These are phyloP conservation scores for Dipodomys ordii DNA, from an alignment of 2,113 vertebrate species.

Conservation along the genomic window DNA sequence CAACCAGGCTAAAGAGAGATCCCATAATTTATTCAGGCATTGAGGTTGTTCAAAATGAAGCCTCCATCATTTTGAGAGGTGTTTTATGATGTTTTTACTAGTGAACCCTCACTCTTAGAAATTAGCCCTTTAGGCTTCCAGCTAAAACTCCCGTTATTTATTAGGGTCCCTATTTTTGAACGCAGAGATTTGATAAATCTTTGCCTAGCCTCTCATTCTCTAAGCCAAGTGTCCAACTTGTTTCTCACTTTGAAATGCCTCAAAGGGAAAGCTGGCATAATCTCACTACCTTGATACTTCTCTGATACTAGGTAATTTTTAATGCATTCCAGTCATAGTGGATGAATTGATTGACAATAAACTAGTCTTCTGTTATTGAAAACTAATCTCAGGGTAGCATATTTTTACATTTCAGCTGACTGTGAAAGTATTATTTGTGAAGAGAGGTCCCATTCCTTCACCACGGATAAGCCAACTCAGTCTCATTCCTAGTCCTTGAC, in stretches of 20 bases:
- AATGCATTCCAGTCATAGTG: slow-evolving; percentile 16
- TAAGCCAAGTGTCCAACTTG: slow-evolving; percentile 24
- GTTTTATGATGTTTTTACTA: not conserved
- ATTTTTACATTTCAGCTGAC: not conserved
- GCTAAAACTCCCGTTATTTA: not conserved
- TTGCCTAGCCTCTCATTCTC: not conserved
- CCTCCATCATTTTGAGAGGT: not conserved
- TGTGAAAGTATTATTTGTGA: not conserved
- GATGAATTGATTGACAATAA: not conserved
- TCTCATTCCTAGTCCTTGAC: not conserved
- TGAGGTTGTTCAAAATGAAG: not conserved
- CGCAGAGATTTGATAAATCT: slow-evolving; percentile 23
- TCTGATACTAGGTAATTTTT: not conserved
- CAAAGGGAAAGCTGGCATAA: slow-evolving; percentile 24
- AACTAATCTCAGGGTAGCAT: not conserved
- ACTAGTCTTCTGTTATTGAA: not conserved
- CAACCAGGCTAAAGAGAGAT: not conserved
- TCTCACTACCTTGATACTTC: not conserved
- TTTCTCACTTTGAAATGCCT: slow-evolving; percentile 50
- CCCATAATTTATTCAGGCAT: slow-evolving; percentile 14
- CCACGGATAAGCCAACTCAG: not conserved
- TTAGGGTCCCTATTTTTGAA: not conserved
- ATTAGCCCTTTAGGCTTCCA: not conserved
- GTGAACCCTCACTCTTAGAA: not conserved
- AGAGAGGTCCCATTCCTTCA: not conserved